Percentiles rank a stretch among this genome's conserved stretches.
These are phyloP conservation scores for Megaustenia siamemsis DNA, from an alignment of 2,888 invertebrate species.

Conservation along the genomic window DNA sequence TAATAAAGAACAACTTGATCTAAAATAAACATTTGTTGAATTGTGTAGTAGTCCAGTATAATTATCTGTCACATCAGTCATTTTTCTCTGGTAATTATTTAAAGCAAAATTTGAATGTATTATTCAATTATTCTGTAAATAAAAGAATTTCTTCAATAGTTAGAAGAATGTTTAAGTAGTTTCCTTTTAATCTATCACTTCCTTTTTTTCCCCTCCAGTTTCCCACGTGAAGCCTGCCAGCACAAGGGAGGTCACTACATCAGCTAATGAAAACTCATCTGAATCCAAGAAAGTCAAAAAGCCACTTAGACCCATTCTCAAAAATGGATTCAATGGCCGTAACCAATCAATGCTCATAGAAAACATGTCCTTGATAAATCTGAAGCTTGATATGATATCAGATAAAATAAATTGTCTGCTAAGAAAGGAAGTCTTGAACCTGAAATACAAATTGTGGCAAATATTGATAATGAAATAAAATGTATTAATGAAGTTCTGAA, in stretches of 20 bases:
- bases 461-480: neutral
- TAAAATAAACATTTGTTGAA: too few relatives aligned
- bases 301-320: neutral
- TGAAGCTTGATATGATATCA: neutral
- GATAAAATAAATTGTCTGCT: neutral
- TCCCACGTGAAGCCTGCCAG: constrained; percentile 2
- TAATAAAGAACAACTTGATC: too few relatives aligned
- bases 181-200: neutral
- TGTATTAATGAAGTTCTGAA: neutral
- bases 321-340: neutral
- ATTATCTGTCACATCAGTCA: too few relatives aligned
- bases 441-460: neutral
- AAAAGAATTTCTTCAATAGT: too few relatives aligned
- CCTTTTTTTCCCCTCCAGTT: constrained; percentile 21
- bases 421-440: neutral
- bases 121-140: too few relatives aligned
- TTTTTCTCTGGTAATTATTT: too few relatives aligned
- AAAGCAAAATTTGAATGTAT: too few relatives aligned
- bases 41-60: too few relatives aligned
- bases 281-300: neutral
- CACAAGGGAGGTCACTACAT: neutral
- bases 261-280: too few relatives aligned
- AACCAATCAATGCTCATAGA: neutral
- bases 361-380: neutral
- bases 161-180: too few relatives aligned